Evolutionary conservation across 2,888 invertebrate species (phyloP).

Genomic region (Epirrhoe tristata): DNA sequence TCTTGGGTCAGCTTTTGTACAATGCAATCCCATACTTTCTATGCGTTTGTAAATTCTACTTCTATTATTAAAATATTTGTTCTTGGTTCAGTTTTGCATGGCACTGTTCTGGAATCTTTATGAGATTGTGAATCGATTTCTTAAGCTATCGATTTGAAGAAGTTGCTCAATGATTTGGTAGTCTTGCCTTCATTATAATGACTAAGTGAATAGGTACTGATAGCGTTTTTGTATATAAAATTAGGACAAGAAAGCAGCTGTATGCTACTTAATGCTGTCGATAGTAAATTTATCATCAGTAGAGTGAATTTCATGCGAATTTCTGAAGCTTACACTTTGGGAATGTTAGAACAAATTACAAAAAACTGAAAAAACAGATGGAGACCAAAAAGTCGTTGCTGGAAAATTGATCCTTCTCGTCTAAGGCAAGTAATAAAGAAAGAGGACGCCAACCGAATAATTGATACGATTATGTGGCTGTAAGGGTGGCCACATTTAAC

Average conservation of each 20-base stretch:
- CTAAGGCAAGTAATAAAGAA: constrained; percentile 77
- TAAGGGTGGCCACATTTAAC: constrained; percentile 49
- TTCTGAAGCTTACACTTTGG: background rate
- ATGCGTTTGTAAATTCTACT: constrained; percentile 15
- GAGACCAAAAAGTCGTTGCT: constrained; percentile 56
- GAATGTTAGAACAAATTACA: constrained; percentile 19
- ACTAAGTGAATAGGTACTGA: background rate
- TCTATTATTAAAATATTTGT: constrained; percentile 20
- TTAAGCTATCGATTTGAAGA: constrained; percentile 8
- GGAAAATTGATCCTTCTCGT: constrained; percentile 62
- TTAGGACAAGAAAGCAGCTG: too few species aligned
- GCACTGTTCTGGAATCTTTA: constrained; percentile 1
- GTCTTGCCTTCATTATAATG: background rate
- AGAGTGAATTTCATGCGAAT: background rate
- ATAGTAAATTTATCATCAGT: background rate
- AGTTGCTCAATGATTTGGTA: constrained; percentile 10
- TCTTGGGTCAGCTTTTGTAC: constrained; percentile 51
- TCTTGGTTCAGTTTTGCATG: constrained; percentile 22
- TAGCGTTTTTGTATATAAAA: background rate
- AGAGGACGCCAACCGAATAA: constrained; percentile 80
- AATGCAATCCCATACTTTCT: constrained; percentile 39
- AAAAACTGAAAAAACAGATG: constrained; percentile 28
- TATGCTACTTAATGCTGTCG: background rate
- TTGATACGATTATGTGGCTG: constrained; percentile 80
- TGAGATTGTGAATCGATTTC: constrained; percentile 8